Conservation (phyloP, 2,797 vertebrate species). For the Macrochelys suwanniensis region DNA sequence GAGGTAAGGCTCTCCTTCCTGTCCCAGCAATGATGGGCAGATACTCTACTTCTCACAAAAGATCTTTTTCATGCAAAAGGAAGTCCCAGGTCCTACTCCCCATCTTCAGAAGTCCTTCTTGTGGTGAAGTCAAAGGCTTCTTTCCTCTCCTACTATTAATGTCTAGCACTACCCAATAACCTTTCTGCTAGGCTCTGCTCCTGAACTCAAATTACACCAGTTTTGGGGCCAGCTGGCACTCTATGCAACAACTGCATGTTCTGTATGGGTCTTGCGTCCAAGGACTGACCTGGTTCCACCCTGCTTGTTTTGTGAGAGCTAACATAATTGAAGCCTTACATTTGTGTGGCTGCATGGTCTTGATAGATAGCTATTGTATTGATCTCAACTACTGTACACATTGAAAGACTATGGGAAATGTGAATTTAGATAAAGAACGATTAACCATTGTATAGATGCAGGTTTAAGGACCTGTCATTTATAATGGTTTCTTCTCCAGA, state of each 20-base stretch:
- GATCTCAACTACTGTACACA: not conserved
- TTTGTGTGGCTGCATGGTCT: not conserved
- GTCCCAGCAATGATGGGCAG: not conserved
- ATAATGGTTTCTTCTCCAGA: conserved; percentile 15
- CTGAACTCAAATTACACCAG: rapidly evolving
- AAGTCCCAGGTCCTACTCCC: not conserved
- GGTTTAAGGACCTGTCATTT: not conserved
- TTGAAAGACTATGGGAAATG: conserved; percentile 6
- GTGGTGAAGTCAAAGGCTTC: not conserved
- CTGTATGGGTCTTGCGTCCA: not conserved
- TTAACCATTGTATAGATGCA: not conserved
- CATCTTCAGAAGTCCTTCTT: not conserved
- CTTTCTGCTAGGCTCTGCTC: not conserved
- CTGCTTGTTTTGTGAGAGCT: not conserved
- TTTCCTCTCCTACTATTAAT: rapidly evolving
- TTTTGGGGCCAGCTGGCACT: not conserved
- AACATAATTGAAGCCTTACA: not conserved
- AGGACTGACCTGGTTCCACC: not conserved
- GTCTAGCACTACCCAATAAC: rapidly evolving
- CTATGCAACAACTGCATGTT: not conserved
- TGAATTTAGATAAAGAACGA: not conserved
- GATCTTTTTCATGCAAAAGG: not conserved
- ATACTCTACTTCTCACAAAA: not conserved
- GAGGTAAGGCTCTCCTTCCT: not conserved
- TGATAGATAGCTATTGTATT: not conserved